phyloP scores from a whole-genome alignment of 2,888 invertebrate genomes.

The Ectemnius continuus region DNA sequence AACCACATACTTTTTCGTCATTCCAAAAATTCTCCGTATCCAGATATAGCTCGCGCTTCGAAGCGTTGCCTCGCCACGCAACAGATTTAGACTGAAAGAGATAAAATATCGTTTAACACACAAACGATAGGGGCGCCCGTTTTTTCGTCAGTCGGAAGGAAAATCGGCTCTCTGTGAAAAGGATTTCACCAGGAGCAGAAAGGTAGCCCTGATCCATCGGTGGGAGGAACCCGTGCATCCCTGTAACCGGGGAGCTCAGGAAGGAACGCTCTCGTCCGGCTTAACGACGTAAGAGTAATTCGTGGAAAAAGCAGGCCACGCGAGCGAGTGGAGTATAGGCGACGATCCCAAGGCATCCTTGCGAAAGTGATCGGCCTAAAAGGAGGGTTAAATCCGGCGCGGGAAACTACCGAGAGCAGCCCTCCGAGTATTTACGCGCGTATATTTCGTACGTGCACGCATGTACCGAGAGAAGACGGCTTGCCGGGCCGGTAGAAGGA shows the following conservation, averaged over 20 bases:
- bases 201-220: slow-evolving; percentile 30
- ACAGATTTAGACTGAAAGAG: no score
- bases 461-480: slow-evolving; percentile 2
- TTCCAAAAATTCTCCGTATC: no score
- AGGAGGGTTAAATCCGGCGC: slow-evolving; percentile 47
- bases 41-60: no score
- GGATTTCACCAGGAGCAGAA: background rate
- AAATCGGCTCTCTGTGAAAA: background rate
- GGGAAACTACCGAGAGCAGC: slow-evolving; percentile 55
- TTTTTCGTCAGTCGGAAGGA: background rate
- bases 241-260: slow-evolving; percentile 16
- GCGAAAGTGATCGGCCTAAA: slow-evolving; percentile 51
- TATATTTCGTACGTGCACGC: slow-evolving; percentile 25
- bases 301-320: slow-evolving; percentile 49
- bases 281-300: slow-evolving; percentile 27
- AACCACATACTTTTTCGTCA: no score
- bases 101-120: no score
- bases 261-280: slow-evolving; percentile 7
- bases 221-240: slow-evolving; percentile 14
- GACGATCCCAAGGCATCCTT: slow-evolving; percentile 31
- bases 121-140: no score
- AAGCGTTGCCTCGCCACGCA: no score
- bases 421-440: slow-evolving; percentile 14
- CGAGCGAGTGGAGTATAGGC: slow-evolving; percentile 2
- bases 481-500: no score